These are phyloP conservation scores for Ptilodon capucinus DNA, from an alignment of 2,888 invertebrate species.

Conservation along the genomic window DNA sequence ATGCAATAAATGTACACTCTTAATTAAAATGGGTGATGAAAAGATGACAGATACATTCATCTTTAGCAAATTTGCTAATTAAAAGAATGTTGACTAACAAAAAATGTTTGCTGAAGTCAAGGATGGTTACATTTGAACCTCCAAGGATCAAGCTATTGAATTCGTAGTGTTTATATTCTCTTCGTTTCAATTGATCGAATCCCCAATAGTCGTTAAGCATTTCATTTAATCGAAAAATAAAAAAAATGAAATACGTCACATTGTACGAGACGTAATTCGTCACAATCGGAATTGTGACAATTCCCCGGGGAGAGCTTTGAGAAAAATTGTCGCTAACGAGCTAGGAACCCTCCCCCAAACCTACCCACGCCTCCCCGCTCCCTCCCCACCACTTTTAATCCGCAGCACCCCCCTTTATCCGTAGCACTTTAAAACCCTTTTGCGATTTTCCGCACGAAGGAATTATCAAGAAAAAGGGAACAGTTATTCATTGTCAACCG, in stretches of 20 bases:
- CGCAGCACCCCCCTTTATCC: constrained; percentile 61
- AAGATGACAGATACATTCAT: too few relatives aligned
- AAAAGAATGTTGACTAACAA: too few relatives aligned
- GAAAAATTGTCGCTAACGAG: constrained; percentile 81
- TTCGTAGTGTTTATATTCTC: too few relatives aligned
- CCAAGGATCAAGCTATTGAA: too few relatives aligned
- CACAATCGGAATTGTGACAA: constrained; percentile 79
- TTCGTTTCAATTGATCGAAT: constrained; percentile 25
- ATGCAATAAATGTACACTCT: too few relatives aligned
- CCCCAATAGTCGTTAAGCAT: constrained; percentile 35
- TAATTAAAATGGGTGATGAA: too few relatives aligned
- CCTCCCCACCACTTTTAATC: constrained; percentile 64
- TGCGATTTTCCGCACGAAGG: constrained; percentile 71
- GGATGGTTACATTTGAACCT: too few relatives aligned
- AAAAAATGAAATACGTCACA: constrained; percentile 45
- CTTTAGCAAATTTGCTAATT: too few relatives aligned
- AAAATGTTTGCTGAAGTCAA: too few relatives aligned
- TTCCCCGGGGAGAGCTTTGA: constrained; percentile 75
- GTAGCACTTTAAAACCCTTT: constrained; percentile 79
- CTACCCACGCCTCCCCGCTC: constrained; percentile 25
- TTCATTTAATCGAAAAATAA: constrained; percentile 56
- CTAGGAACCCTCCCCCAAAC: constrained; percentile 46
- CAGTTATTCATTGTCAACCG: constrained; percentile 59
- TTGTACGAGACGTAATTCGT: constrained; percentile 73
- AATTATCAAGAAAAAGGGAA: constrained; percentile 70